Evolutionary conservation across 30 jellyfish, hydroid and myxozoan genomes (phyloP), one percentile per base, ranked within the genome.

Genomic region (Cassiopea xamachana): DNA sequence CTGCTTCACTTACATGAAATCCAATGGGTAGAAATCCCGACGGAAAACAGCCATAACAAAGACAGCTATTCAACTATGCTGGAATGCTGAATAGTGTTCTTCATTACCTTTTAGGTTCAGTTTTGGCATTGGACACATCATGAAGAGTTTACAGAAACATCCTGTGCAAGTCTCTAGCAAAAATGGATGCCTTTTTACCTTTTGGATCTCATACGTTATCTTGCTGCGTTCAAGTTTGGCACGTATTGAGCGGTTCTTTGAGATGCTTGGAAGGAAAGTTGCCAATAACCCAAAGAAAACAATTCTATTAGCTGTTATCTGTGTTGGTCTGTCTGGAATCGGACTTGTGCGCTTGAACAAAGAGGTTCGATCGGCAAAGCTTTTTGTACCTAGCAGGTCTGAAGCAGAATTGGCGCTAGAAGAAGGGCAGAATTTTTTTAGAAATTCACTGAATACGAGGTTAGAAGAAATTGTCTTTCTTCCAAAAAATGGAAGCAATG

Each of bases 261-360:
- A 90, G 67, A 44, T 61, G 62, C 19, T 80, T 50, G 97, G 97
- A 51, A 46, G 76, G 17, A 59, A 55, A 19, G 83, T 90, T 81
- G 97, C 97, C 45, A 81, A 13, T 13, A 81, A 90, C 70, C 92
- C 97, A 39, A 77, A 87, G 89, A 90, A 90, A 64, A 82, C 87
- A 18, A 58, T 90, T 1, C 73, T 82, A 27, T 19, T 82, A 15
- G 81, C 87, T 0, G 45, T 90, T 45, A 1, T 82, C 2, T 55
- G 85, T 15, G 90, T 80, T 5, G 78, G 60, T 27, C 74, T 82
- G 47, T 90, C 82, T 48, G 79, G 80, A 14, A 2, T 75, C 17
- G 97, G 97, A n/a, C 81, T 90, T 18, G 14, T 90, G 51, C 77
- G 74, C 13, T 50, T 90, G 74, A 48, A 64, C 4, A 55, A 15